Conservation (phyloP, 2,113 vertebrate genomes). For the Syngnathoides biaculeatus region DNA sequence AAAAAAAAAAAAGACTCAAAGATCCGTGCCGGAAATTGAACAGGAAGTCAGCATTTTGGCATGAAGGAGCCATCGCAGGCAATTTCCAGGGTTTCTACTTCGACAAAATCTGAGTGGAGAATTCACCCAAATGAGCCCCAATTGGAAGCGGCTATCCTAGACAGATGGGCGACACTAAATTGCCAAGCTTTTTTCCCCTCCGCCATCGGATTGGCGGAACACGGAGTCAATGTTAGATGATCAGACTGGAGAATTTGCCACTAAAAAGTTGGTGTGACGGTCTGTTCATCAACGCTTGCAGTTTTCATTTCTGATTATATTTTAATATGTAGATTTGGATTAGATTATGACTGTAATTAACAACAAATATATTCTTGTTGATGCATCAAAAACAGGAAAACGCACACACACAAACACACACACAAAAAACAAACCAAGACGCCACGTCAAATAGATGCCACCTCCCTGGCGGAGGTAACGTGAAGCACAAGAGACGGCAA, state of each 20-base stretch:
- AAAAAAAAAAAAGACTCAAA: no score
- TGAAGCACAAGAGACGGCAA: slow-evolving; percentile 41
- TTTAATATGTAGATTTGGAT: no score
- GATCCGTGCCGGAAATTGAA: no score
- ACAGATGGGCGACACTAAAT: neutral
- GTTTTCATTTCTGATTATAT: no score
- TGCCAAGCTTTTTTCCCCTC: neutral
- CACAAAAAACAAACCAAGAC: neutral
- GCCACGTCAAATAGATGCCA: neutral
- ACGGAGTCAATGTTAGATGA: neutral
- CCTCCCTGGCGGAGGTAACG: neutral
- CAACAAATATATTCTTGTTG: neutral
- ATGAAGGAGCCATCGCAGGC: no score
- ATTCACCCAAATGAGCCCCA: neutral
- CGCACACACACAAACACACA: slow-evolving; percentile 9
- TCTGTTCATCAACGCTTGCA: neutral
- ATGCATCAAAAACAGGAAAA: neutral
- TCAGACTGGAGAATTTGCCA: neutral
- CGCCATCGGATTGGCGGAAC: neutral
- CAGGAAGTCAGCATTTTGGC: no score
- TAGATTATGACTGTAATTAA: neutral
- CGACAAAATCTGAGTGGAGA: neutral
- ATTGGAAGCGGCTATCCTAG: neutral
- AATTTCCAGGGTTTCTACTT: neutral
- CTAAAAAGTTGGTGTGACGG: neutral